Base-by-base conservation (phyloP, 2,113 vertebrate species). In the Hippocampus guttulatus region DNA sequence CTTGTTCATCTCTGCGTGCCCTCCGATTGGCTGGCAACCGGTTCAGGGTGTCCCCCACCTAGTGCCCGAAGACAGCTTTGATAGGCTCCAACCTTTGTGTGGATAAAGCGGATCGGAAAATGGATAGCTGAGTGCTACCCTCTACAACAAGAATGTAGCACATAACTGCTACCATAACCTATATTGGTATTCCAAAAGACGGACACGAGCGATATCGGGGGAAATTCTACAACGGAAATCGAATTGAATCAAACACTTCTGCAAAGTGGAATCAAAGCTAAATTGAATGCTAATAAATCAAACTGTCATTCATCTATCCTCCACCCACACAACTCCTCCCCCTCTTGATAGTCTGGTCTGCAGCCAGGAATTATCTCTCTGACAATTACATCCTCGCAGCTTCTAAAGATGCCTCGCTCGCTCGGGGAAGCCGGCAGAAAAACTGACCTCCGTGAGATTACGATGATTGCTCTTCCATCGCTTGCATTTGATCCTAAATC, bases 401-500 rank as follows among this genome's bases (percentile, higher is more conserved):
- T 47, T 63, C 78, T 49, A 64, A 74, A 87, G 85, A 88, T 78
- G 27, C 30, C 63, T 65, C 12, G 77, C 27, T 6, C 77, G 63
- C 27, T 6, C 77, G 63, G 76, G 77, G 85, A 84, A 63, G 76
- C 25, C 69, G 73, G 65, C 33, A 70, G 62, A 69, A 61, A 38
- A 54, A 75, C 67, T 81, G 83, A 82, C 78, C 72, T 18, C 54
- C 41, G 74, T 82, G 71, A 88, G 83, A 88, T 86, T 75, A 85
- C 49, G 78, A 67, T 84, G 84, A 87, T 86, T 87, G 78, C 78
- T 84, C 73, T 82, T 81, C 73, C 72, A 79, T 66, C 76, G 77
- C 69, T 72, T n/a, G 15, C 54, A 43, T 82, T 83, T 81, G 69
- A 88, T 88, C 75, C 63, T 75, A 81, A 89, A 88, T 83, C 70